phyloP scores from a whole-genome alignment of 2,113 vertebrate species.

The Poicephalus gulielmi region DNA sequence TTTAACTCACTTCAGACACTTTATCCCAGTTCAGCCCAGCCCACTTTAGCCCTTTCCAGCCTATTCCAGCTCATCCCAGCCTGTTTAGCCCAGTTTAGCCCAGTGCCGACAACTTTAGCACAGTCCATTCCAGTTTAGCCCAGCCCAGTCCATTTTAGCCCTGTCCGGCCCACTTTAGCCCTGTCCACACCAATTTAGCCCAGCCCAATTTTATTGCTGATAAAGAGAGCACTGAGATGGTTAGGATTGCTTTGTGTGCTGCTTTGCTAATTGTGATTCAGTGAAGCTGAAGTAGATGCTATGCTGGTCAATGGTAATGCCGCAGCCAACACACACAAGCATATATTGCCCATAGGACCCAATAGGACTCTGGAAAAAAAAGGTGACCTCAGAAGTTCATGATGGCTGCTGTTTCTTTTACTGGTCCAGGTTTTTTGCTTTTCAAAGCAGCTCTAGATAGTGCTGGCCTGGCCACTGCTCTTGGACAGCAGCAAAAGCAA shows the following conservation, averaged over 20 bases:
- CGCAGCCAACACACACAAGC: background rate
- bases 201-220: background rate
- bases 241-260: background rate
- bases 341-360: accelerated
- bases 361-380: background rate
- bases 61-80: too few relatives aligned
- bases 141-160: too few relatives aligned
- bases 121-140: too few relatives aligned
- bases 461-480: background rate
- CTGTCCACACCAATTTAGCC: too few relatives aligned
- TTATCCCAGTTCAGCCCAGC: too few relatives aligned
- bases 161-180: too few relatives aligned
- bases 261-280: background rate
- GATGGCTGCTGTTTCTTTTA: background rate
- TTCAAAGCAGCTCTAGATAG: background rate
- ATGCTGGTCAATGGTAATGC: background rate
- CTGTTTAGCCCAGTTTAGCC: too few relatives aligned
- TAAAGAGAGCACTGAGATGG: background rate
- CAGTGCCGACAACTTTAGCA: too few relatives aligned
- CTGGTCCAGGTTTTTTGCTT: background rate
- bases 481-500: background rate
- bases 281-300: background rate
- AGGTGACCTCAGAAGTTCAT: background rate
- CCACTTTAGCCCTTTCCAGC: too few relatives aligned
- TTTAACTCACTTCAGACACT: too few relatives aligned